phyloP scores from a whole-genome alignment of 2,113 vertebrate species.

The Sorex araneus region DNA sequence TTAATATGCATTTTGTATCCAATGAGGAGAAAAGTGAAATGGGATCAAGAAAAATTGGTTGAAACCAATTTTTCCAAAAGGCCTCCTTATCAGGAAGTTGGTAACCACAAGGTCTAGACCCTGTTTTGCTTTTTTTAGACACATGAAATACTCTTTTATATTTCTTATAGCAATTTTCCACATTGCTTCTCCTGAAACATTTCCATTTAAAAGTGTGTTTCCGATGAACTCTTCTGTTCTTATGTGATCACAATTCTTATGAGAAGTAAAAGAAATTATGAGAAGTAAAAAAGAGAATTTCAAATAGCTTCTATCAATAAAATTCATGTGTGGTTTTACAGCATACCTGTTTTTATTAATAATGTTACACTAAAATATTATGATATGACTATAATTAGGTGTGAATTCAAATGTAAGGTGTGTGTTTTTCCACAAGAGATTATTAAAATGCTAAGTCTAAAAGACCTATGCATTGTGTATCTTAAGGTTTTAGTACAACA shows the following conservation, averaged over 20 bases:
- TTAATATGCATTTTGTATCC: too few species aligned
- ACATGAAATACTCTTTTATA: too few species aligned
- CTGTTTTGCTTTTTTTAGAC: too few species aligned
- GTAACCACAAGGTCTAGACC: too few species aligned
- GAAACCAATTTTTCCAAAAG: too few species aligned
- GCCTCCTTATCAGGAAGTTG: too few species aligned
- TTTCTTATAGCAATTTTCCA: too few species aligned
- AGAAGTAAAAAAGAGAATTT: constrained; percentile 37
- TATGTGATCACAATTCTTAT: not conserved
- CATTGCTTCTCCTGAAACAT: not conserved
- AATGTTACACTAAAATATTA: constrained; percentile 53
- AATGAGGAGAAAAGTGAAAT: too few species aligned
- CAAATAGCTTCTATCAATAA: not conserved
- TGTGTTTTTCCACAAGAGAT: constrained; percentile 16
- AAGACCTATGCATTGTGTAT: constrained; percentile 56
- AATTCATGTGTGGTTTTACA: constrained; percentile 2
- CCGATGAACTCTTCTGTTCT: not conserved
- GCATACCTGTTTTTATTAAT: constrained; percentile 37
- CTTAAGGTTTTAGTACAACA: constrained; percentile 68
- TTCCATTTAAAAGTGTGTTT: not conserved
- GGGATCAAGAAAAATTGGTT: too few species aligned
- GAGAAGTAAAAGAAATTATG: not conserved
- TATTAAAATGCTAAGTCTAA: constrained; percentile 63
- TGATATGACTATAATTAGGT: constrained; percentile 62
- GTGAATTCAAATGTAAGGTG: constrained; percentile 44